Evolutionary conservation across 2,888 invertebrate species (phyloP).

Genomic region (Acleris holmiana): DNA sequence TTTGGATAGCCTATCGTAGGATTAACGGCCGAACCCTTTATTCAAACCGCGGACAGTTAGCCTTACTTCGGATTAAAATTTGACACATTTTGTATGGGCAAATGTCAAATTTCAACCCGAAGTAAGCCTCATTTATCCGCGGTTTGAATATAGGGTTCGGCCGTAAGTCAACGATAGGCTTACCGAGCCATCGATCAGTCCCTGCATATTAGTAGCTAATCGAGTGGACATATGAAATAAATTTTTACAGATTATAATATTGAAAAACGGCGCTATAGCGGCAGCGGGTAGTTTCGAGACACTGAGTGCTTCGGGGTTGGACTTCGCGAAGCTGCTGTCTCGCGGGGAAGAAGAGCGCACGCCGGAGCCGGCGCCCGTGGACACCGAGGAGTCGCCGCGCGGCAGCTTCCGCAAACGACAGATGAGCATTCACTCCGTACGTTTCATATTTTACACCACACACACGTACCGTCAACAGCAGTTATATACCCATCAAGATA

Average conservation of each 20-base stretch:
- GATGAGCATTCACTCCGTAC: conserved; percentile 80
- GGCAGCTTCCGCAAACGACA: conserved; percentile 77
- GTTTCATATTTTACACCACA: conserved; percentile 30
- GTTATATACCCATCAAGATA: too few species aligned
- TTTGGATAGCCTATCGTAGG: too few species aligned
- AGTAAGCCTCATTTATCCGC: too few species aligned
- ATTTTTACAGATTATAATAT: conserved; percentile 77
- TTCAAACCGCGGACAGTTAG: too few species aligned
- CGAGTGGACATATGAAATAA: not conserved
- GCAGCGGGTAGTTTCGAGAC: conserved; percentile 89
- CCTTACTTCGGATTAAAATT: too few species aligned
- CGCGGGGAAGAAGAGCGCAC: conserved; percentile 76
- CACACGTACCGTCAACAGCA: not conserved
- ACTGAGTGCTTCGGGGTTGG: conserved; percentile 88
- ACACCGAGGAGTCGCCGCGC: conserved; percentile 61
- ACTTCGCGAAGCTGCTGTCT: conserved; percentile 90
- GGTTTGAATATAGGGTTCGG: too few species aligned
- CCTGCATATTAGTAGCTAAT: too few species aligned
- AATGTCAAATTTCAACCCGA: too few species aligned
- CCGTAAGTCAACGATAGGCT: too few species aligned
- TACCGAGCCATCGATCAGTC: too few species aligned
- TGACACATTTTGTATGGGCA: too few species aligned
- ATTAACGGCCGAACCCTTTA: too few species aligned
- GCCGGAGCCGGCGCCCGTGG: conserved; percentile 47
- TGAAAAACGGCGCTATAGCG: conserved; percentile 84